Evolutionary conservation across 1,140 invertebrate genomes (phyloP), one percentile per base, ranked within the genome.

Genomic region (Streblospio benedicti): DNA sequence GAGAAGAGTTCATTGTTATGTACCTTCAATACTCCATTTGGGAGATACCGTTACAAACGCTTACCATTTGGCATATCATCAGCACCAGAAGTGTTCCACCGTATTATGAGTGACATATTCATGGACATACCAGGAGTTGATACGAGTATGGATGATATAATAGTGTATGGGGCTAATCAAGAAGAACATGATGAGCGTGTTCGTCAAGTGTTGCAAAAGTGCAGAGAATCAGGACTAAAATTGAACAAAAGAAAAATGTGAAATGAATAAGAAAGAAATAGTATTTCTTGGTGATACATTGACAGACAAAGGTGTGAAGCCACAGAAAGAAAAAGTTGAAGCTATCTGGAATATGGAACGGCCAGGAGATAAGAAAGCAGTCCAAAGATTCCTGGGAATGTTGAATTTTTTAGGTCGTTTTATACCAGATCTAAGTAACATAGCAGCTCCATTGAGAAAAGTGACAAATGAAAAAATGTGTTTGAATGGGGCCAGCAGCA

Each of bases 401-500:
- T 50, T 65, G 0, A 66, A 62, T n/a, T 70, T 65, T 59, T 27
- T 70, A 23, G 49, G 51, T 20, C 57, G 65, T 38, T 69, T 69
- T 38, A 25, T 41, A 9, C 57, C 62, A 32, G 50, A 62, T 25
- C 31, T 68, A 18, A 18, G 20, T 30, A 38, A 51, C 6, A 4
- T 30, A 14, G 53, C 56, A 25, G 27, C 30, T n/a, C 43, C 57
- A 9, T 25, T 62, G 14, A n/a, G 57, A 28, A 25, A 27, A 20
- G 35, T 62, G 16, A n/a, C n/a, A n/a, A n/a, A n/a, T n/a, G n/a
- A n/a, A n/a, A n/a, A n/a, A n/a, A n/a, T n/a, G n/a, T n/a, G n/a
- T n/a, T n/a, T n/a, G n/a, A n/a, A n/a, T n/a, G n/a, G n/a, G n/a
- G n/a, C n/a, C n/a, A n/a, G n/a, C n/a, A n/a, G n/a, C n/a, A n/a